A percentile compares a stretch with the other conserved stretches of the same genome.
phyloP scores from a whole-genome alignment of 64 coral and sea anemone species.

The Catalaphyllia jardinei region DNA sequence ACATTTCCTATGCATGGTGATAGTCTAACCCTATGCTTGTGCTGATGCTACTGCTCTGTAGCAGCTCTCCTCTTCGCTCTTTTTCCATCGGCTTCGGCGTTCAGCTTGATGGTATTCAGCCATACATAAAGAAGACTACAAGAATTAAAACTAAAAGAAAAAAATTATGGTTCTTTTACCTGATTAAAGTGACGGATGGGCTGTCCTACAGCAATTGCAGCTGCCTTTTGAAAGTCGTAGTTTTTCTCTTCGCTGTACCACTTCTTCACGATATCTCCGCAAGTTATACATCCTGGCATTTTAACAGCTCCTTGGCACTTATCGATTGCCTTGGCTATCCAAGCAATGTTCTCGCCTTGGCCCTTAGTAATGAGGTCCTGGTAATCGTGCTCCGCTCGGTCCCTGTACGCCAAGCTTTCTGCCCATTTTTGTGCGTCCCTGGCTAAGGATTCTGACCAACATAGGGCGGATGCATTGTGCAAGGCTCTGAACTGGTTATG shows the following conservation, averaged over 20 bases:
- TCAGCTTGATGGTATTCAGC: no score
- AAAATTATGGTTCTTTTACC: not conserved
- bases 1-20: no score
- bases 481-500: constrained; percentile 52
- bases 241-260: constrained; percentile 62
- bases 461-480: constrained; percentile 29
- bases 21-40: no score
- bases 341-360: constrained; percentile 59
- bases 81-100: no score
- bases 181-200: constrained; percentile 47
- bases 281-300: constrained; percentile 31
- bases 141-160: no score
- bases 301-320: constrained; percentile 20
- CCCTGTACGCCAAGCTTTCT: constrained; percentile 39
- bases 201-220: constrained; percentile 14
- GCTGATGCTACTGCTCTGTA: no score
- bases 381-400: constrained; percentile 45
- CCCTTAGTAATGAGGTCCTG: constrained; percentile 30
- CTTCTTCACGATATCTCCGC: constrained; percentile 45
- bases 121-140: no score
- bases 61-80: no score
- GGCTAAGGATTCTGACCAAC: constrained; percentile 57
- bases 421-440: constrained; percentile 45
- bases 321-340: not conserved
- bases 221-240: constrained; percentile 46